Percentiles rank a stretch among this genome's conserved stretches.
These are phyloP conservation scores for Boloria euphrosyne DNA, from an alignment of 2,888 invertebrate species.

Conservation along the genomic window DNA sequence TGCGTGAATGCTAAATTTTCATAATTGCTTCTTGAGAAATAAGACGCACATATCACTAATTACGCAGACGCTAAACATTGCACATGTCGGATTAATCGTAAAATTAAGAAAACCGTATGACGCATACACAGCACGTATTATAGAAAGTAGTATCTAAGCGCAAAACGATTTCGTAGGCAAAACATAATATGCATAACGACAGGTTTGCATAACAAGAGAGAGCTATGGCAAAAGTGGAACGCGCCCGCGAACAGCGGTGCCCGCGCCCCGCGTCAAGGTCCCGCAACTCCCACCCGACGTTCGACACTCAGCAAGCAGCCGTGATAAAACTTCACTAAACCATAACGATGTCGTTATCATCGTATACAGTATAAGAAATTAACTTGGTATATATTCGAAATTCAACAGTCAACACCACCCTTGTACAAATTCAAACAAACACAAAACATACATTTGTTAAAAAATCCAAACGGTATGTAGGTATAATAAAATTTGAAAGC, in stretches of 20 bases:
- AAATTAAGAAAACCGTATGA: conserved; percentile 35
- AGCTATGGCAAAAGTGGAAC: conserved; percentile 76
- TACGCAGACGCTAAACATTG: conserved; percentile 5
- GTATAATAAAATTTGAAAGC: too few species aligned
- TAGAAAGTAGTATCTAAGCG: conserved; percentile 70
- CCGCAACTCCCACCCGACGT: conserved; percentile 34
- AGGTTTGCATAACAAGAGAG: conserved; percentile 81
- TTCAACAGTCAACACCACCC: too few species aligned
- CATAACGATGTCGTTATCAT: conserved; percentile 28
- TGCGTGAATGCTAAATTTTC: background rate
- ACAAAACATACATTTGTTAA: too few species aligned
- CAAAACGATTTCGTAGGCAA: conserved; percentile 66
- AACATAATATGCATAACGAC: conserved; percentile 79
- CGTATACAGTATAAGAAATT: background rate
- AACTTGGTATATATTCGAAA: background rate
- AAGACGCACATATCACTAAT: background rate
- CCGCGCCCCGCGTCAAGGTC: conserved; percentile 69
- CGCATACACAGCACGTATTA: conserved; percentile 48
- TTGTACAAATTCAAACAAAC: too few species aligned
- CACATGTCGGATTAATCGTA: conserved; percentile 8
- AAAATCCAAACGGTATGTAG: too few species aligned
- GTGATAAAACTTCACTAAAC: conserved; percentile 31
- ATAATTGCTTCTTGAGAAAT: background rate
- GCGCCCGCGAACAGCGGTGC: conserved; percentile 65
- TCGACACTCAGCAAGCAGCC: conserved; percentile 14